These are phyloP conservation scores for Saturnia pavonia DNA, from an alignment of 2,888 invertebrate species.

Conservation along the genomic window DNA sequence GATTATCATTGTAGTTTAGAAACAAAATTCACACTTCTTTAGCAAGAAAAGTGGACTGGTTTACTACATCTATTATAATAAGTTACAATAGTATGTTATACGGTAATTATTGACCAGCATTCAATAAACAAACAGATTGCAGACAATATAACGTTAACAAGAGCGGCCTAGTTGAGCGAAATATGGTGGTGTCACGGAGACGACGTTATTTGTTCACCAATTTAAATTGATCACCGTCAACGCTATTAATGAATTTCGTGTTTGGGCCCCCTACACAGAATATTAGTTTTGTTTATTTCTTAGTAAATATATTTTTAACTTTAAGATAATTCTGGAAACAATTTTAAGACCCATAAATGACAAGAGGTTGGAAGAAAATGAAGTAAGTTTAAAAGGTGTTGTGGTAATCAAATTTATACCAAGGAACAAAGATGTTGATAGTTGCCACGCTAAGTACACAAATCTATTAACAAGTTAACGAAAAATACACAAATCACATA, in stretches of 20 bases:
- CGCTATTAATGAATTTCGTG: conserved; percentile 21
- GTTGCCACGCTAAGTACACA: not conserved
- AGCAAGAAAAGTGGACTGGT: not conserved
- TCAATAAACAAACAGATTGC: conserved; percentile 51
- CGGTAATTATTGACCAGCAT: not conserved
- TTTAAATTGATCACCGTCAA: conserved; percentile 61
- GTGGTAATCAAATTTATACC: not conserved
- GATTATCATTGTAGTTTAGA: not conserved
- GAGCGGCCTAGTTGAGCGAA: conserved; percentile 72
- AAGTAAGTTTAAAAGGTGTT: not conserved
- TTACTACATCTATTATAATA: not conserved
- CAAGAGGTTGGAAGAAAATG: too few relatives aligned
- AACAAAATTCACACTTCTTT: not conserved
- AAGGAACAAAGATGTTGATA: not conserved
- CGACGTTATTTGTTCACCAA: conserved; percentile 54
- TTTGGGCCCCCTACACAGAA: not conserved
- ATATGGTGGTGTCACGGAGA: conserved; percentile 62
- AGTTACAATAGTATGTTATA: not conserved
- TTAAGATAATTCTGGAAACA: not conserved
- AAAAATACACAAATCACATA: not conserved
- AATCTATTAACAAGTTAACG: not conserved
- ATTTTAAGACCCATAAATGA: not conserved
- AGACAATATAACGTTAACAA: conserved; percentile 72
- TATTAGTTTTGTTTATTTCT: not conserved
- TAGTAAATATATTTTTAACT: not conserved